Percentiles rank a stretch among this genome's conserved stretches.
Conservation (phyloP, 2,113 vertebrate species). For the Turnix velox region DNA sequence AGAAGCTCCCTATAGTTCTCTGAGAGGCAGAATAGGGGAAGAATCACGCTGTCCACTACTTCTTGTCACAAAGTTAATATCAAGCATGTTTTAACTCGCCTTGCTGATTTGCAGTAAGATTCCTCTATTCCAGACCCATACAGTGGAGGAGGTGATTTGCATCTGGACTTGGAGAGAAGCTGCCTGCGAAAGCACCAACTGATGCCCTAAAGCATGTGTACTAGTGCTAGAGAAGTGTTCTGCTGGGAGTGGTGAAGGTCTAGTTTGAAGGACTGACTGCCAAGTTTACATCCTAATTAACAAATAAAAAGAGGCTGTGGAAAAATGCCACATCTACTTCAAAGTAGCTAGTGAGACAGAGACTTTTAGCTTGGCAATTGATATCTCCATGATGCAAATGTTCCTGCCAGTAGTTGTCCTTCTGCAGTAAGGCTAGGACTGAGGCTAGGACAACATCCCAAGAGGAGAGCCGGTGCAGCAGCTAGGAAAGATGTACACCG, state of each 20-base stretch:
- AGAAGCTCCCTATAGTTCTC: not conserved
- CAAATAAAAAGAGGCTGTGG: not conserved
- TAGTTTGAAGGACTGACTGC: not conserved
- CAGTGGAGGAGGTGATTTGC: not conserved
- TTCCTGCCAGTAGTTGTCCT: not conserved
- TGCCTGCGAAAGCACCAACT: not conserved
- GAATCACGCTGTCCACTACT: not conserved
- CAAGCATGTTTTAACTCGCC: not conserved
- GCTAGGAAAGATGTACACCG: not conserved
- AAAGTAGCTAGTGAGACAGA: not conserved
- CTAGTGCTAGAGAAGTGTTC: not conserved
- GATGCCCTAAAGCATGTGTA: not conserved
- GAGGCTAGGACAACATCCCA: accelerated
- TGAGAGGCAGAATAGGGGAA: not conserved
- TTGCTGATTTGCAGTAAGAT: not conserved
- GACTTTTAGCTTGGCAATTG: accelerated
- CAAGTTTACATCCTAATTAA: not conserved
- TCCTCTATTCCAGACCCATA: not conserved
- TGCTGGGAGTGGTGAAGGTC: not conserved
- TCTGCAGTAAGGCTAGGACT: accelerated
- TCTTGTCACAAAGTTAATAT: not conserved
- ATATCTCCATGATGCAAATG: not conserved
- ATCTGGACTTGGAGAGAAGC: not conserved
- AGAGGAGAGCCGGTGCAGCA: accelerated
- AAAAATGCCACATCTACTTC: not conserved